Evolutionary conservation across 1,140 invertebrate species (phyloP), one percentile per base, ranked within the genome.

Genomic region (Pogonomyrmex barbatus): DNA sequence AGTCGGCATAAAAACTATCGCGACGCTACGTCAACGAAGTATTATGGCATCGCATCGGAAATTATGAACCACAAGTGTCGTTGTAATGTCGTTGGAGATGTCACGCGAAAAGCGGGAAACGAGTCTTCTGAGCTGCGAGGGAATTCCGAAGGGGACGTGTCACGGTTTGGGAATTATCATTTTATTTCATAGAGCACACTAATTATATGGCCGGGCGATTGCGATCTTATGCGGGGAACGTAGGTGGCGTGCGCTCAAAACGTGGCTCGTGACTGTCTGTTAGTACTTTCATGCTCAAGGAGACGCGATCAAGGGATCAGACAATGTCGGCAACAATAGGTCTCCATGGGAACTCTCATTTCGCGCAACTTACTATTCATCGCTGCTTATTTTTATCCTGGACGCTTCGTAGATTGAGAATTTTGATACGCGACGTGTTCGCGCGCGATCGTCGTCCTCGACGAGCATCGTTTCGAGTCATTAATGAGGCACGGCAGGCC

Each of bases 401-500:
- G 24, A 56, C 52, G 78, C 24, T 10, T 4, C 24, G 67, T 17
- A 73, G 68, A 83, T 75, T 12, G 54, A 9, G 54, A 60, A 54
- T 73, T 56, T 82, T 5, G 79, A 82, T 73, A 60, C 9, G 17
- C 24, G 47, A 17, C 62, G 45, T 54, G 24, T 52, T 24, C 58
- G 63, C 50, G 78, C 78, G 79, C 68, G 54, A 82, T 71, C 67
- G 60, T 75, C 78, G 85, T 89, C 87, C 70, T 88, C 88, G 84
- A 70, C 75, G 65, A 76, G 84, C 87, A 83, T 83, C 88, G 71
- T 87, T 87, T 89, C 88, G 54, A 63, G 82, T 87, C 81, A 56
- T 89, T 89, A 89, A 89, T 73, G 88, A 89, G 87, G 63, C 84
- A 89, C 84, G 77, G 76, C 87, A 17, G 33, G 33, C 60, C 10